Evolutionary conservation across 2,113 vertebrate genomes (phyloP).

Genomic region (Peucedramus taeniatus): DNA sequence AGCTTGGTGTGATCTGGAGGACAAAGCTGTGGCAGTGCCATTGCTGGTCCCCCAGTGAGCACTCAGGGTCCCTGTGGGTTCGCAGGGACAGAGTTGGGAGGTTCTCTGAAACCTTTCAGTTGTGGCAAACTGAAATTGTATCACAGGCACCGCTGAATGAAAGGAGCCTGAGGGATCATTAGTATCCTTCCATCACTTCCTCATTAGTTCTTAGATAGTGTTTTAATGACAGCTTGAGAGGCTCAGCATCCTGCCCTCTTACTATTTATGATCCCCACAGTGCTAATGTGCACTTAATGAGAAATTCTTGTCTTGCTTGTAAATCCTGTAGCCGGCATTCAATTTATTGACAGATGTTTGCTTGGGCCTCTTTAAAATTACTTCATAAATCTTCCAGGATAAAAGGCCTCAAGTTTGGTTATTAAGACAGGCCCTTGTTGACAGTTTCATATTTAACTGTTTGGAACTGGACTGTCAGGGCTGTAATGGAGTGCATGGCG

Average conservation of each 20-base stretch:
- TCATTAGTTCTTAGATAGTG: constrained; percentile 83
- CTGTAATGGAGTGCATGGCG: constrained; percentile 1
- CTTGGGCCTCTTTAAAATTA: constrained; percentile 89
- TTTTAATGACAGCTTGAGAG: constrained; percentile 82
- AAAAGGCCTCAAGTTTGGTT: constrained; percentile 86
- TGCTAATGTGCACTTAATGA: constrained; percentile 89
- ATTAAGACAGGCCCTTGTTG: constrained; percentile 83
- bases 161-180: constrained; percentile 69
- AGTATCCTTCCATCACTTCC: constrained; percentile 76
- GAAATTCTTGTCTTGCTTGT: constrained; percentile 87
- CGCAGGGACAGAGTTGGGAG: neutral
- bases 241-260: constrained; percentile 74
- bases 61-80: neutral
- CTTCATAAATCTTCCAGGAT: constrained; percentile 88
- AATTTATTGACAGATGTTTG: constrained; percentile 91
- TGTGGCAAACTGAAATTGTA: neutral
- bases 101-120: neutral
- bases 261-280: constrained; percentile 83
- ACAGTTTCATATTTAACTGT: constrained; percentile 84
- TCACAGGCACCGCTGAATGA: neutral
- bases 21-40: neutral
- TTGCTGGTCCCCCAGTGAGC: too few species aligned
- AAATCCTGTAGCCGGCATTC: constrained; percentile 85
- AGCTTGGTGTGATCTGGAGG: neutral
- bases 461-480: constrained; percentile 67